Conservation (phyloP, 2,888 invertebrate species). For the Tinea pellionella region DNA sequence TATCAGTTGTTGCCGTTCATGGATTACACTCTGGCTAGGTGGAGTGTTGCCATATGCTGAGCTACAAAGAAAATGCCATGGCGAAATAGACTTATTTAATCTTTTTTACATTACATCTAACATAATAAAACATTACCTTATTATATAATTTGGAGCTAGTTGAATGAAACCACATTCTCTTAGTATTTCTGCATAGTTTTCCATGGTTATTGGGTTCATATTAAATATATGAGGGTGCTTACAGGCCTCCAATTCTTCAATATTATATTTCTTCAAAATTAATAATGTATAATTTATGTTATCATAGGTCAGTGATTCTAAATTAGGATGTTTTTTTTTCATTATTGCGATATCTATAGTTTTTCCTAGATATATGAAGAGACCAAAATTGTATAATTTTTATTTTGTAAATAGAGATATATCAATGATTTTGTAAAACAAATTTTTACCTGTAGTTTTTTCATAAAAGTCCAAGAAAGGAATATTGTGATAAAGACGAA, state of each 20-base stretch:
- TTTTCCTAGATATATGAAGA: conserved; percentile 37
- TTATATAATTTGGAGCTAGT: conserved; percentile 47
- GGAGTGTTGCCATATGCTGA: no score
- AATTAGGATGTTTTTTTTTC: conserved; percentile 42
- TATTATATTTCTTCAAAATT: conserved; percentile 50
- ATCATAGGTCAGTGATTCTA: conserved; percentile 36
- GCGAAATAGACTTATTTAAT: no score
- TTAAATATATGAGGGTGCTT: conserved; percentile 67
- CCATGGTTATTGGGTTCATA: conserved; percentile 64
- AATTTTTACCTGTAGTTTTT: conserved; percentile 37
- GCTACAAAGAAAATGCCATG: no score
- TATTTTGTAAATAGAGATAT: no score
- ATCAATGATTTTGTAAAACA: no score
- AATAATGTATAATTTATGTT: conserved; percentile 40
- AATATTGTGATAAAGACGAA: conserved; percentile 25
- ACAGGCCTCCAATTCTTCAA: conserved; percentile 61
- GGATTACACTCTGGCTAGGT: no score
- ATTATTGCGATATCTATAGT: conserved; percentile 27
- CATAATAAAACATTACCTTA: conserved; percentile 31
- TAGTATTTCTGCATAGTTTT: conserved; percentile 72
- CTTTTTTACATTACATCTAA: neutral
- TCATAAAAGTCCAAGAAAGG: conserved; percentile 46
- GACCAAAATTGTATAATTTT: no score
- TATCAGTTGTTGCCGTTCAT: no score
- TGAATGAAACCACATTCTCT: conserved; percentile 71